phyloP scores from a whole-genome alignment of 2,113 vertebrate genomes.

The Salvelinus alpinus region DNA sequence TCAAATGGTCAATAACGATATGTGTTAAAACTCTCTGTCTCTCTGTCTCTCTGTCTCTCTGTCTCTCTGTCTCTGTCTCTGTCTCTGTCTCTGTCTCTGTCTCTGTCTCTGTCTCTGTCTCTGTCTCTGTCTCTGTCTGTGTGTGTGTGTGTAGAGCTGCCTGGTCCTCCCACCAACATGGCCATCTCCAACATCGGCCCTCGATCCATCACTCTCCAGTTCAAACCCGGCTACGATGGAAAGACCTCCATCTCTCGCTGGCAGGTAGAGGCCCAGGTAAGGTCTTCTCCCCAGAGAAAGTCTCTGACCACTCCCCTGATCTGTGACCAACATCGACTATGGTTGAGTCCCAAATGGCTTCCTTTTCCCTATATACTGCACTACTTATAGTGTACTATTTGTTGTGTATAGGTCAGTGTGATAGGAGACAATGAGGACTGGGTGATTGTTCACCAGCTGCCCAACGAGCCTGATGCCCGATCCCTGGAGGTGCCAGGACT shows the following conservation, averaged over 20 bases:
- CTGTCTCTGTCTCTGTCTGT: not conserved
- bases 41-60: not conserved
- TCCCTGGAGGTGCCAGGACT: slow-evolving; percentile 90
- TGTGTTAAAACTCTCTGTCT: too few species aligned
- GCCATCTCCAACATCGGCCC: slow-evolving; percentile 95
- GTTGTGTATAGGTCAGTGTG: slow-evolving; percentile 81
- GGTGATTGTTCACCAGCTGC: slow-evolving; percentile 84
- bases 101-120: not conserved
- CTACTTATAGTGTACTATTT: not conserved
- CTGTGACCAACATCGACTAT: too few species aligned
- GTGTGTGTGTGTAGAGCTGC: slow-evolving; percentile 79
- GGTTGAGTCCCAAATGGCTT: too few species aligned
- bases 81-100: not conserved
- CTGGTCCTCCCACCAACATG: slow-evolving; percentile 91
- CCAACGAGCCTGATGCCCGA: slow-evolving; percentile 84
- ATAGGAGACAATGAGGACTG: slow-evolving; percentile 88
- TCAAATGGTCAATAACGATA: too few species aligned
- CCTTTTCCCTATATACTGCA: too few species aligned
- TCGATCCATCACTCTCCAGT: slow-evolving; percentile 91
- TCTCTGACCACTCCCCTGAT: not conserved
- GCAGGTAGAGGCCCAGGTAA: slow-evolving; percentile 96
- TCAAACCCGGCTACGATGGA: slow-evolving; percentile 91
- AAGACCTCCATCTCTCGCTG: slow-evolving; percentile 98
- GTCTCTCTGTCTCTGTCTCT: not conserved
- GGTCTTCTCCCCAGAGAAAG: not conserved